phyloP scores from a whole-genome alignment of 2,113 vertebrate species.

The Orycteropus afer region DNA sequence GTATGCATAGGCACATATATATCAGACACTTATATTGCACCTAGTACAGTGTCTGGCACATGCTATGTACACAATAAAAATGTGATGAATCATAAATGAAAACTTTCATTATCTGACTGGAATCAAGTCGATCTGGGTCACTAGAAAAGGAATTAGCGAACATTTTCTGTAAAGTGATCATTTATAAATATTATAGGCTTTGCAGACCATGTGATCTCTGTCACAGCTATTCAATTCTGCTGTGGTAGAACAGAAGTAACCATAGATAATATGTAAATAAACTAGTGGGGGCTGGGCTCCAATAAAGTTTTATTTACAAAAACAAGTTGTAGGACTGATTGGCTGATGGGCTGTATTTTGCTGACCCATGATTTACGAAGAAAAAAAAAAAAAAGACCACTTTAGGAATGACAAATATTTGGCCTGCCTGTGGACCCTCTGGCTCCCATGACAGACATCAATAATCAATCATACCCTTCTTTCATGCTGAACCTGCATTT shows the following conservation, averaged over 20 bases:
- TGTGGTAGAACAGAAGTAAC: not conserved
- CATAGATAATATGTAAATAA: not conserved
- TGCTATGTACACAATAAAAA: not conserved
- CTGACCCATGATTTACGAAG: not conserved
- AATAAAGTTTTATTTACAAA: slow-evolving; percentile 55
- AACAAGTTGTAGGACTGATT: not conserved
- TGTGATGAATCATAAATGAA: not conserved
- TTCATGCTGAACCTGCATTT: not conserved
- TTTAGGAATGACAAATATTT: slow-evolving; percentile 28
- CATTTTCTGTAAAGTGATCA: not conserved
- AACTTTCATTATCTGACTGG: not conserved
- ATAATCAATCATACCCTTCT: not conserved
- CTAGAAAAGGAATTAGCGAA: not conserved
- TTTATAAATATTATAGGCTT: not conserved
- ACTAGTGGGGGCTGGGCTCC: not conserved
- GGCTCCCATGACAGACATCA: not conserved
- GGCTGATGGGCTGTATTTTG: not conserved
- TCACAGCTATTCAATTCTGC: not conserved
- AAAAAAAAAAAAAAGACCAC: not conserved
- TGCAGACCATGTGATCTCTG: not conserved
- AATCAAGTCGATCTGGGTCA: not conserved
- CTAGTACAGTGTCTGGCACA: not conserved
- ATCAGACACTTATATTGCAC: not conserved
- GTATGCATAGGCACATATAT: no score
- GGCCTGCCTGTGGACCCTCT: not conserved